Evolutionary conservation across 1,140 invertebrate species (phyloP), one percentile per base, ranked within the genome.

Genomic region (Hylaeus anthracinus): DNA sequence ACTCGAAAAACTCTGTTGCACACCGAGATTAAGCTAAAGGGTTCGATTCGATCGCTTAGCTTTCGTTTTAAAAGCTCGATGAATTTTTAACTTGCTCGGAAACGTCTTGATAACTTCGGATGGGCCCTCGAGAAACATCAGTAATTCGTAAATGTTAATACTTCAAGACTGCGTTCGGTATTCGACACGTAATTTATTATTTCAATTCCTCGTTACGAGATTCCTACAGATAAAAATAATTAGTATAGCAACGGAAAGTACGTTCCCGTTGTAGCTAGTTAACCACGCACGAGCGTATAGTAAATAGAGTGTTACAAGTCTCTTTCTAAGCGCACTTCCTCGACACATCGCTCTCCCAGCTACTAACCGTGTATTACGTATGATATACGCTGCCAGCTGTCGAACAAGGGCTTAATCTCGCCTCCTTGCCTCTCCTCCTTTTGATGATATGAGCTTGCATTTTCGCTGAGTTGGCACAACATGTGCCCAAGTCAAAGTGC

Each of bases 391-490:
- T 80, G 80, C 88, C 89, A 91, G 89, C 88, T 90, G 90, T 90
- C 88, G 89, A 90, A 88, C 86, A 85, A 90, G 89, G 85, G 83
- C 85, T 88, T 88, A 88, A 90, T 91, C 89, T 88, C 79, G 72
- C 79, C 73, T 72, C 56, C 71, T 71, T 73, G 60, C 78, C 63
- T 83, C 79, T 81, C 81, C 85, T 87, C 82, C 89, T 89, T 90
- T 90, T 87, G 88, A 91, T 91, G 90, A 91, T 91, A 90, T 88
- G 86, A 88, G 85, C 88, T 90, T 89, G 89, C 81, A 86, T 92
- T 92, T 92, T 92, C 89, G 92, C 92, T 92, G 91, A 93, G 90
- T 91, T 91, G 92, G 91, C 92, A 92, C 91, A 93, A 92, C 91
- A 92, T 92, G 92, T 92, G 92, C 91, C 90, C 90, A 87, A 91